Evolutionary conservation across 2,888 invertebrate genomes (phyloP), one percentile per base, ranked within the genome.

Genomic region (Lepetodrilus schrolli): DNA sequence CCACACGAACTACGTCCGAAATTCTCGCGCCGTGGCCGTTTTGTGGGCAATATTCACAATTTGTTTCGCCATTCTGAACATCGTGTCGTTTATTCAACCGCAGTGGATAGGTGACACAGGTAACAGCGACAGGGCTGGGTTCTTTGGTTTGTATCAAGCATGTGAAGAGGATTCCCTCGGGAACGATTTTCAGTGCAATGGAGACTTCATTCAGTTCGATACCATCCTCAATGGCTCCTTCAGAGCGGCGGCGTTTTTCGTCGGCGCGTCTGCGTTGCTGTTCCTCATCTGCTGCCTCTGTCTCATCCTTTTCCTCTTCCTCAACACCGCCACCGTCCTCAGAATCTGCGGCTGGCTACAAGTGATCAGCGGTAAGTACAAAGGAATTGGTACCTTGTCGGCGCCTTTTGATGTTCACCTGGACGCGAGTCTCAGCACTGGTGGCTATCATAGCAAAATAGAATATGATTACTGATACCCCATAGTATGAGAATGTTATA

Each of bases 31-130:
- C 68, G 96, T 99, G 80, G 97, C 97, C 70, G 97, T 98, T 77
- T 93, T 98, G 83, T 99, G 99, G 99, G 98, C 96, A 78, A 96
- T 99, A 89, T 98, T 99, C 92, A 96, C 97, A 82, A 95, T 98
- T 89, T 98, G 98, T 92, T 98, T 96, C 91, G 96, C 96, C 80
- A 97, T 99, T 88, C 96, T 99, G 88, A 95, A 95, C 86, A 94
- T 96, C 83, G 96, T 99, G 37, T 96, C 97, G 3, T 97, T 99
- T 91, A 94, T 98, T 74, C 98, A 98, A 78, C 97, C 97, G 50
- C 89, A 90, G 70, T 91, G 91, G 91, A 88, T 92, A 43, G 91
- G 91, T 0, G 90, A 91, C 75, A 89, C 90, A 3, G 79, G 78
- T 8, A 84, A 82, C 8, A 94, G 95, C 79, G 95, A 96, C 83